Base-by-base conservation (phyloP, 2,113 vertebrate species). In the Sprattus sprattus region DNA sequence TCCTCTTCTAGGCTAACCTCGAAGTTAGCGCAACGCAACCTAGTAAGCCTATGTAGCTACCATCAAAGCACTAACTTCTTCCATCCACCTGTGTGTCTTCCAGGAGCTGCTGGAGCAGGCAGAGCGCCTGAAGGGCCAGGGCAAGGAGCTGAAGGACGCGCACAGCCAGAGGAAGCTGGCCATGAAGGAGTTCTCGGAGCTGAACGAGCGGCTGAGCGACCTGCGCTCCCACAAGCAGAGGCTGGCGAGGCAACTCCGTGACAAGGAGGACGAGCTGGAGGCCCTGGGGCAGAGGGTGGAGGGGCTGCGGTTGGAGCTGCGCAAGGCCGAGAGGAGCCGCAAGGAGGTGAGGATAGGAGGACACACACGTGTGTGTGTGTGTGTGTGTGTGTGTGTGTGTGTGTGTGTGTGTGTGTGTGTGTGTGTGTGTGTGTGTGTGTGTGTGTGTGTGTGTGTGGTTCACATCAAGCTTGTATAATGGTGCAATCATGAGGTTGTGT, bases 251-350 rank as follows among this genome's bases (percentile, higher is more conserved):
- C 98, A 99, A 92, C 93, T 99, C 91, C 96, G 97, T 64, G 98
- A 99, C 96, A 99, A 99, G 91, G 98, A 99, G 92, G 98, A 99
- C 92, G 98, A 99, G 94, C 96, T 97, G 92, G 98, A 99, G 94
- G 95, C 94, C 88, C 95, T 97, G 90, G 94, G 93, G 87, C 98
- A 99, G 93, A 99, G 97, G 92, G 92, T 97, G 88, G 98, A 99
- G 94, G 95, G 93, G 89, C 95, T 99, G 85, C 96, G 96, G 89
- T 96, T 98, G 92, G 98, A 99, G 90, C 95, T 99, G 91, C 98
- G 98, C 93, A 99, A 96, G 94, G 96, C 96, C 32, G 98, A 99
- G 91, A 97, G 97, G 93, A 93, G 95, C 91, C 98, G 96, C 93
- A 99, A 99, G 95, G 98, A 99, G 97, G 98, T 99, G 91, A 95